Percentiles rank a stretch among this genome's conserved stretches.
Conservation (phyloP, 2,888 invertebrate genomes). For the Cephus pulcher region DNA sequence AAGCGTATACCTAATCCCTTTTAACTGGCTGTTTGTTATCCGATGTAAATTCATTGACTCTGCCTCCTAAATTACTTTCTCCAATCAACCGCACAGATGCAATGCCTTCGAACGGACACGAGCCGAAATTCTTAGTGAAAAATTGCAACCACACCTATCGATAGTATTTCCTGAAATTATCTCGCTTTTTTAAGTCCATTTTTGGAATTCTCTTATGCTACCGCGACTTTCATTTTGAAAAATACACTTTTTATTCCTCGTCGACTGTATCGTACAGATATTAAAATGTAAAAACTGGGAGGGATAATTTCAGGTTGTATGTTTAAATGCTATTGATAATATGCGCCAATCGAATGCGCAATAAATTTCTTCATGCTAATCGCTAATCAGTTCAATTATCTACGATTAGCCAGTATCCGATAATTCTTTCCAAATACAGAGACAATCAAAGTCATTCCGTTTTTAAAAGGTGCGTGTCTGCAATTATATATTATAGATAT, state of each 20-base stretch:
- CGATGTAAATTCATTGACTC: not conserved
- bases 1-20: not conserved
- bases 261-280: not conserved
- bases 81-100: slow-evolving; percentile 24
- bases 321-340: not conserved
- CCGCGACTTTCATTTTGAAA: not conserved
- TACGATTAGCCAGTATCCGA: slow-evolving; percentile 6
- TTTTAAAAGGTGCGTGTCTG: not conserved
- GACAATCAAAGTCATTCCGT: slow-evolving; percentile 28
- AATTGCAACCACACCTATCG: not conserved
- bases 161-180: not conserved
- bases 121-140: not conserved
- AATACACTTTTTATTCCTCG: not conserved
- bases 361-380: not conserved
- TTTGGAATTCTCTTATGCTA: not conserved
- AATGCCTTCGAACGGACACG: not conserved
- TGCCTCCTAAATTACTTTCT: slow-evolving; percentile 18
- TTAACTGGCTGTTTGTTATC: not conserved
- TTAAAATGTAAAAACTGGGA: not conserved
- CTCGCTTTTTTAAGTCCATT: not conserved
- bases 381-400: not conserved
- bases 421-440: slow-evolving; percentile 19
- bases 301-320: not conserved
- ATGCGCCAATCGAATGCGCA: not conserved
- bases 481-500: not conserved